These are phyloP conservation scores for Epinotia bilunana DNA, from an alignment of 2,888 invertebrate species.

Conservation along the genomic window DNA sequence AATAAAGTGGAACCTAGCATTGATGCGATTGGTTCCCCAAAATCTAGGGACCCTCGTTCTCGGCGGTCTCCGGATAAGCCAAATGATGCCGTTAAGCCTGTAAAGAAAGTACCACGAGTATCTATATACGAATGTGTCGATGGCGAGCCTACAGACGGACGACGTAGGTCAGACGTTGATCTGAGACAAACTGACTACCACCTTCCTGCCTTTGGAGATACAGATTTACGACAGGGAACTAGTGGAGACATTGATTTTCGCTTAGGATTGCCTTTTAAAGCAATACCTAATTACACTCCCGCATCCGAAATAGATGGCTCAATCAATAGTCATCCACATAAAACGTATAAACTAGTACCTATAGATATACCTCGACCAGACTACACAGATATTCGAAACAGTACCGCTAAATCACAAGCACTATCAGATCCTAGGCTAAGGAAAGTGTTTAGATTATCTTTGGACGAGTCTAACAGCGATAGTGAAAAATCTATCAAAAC, in stretches of 20 bases:
- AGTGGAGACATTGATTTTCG: conserved; percentile 90
- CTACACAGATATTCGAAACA: conserved; percentile 89
- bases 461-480: conserved; percentile 86
- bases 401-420: conserved; percentile 88
- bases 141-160: conserved; percentile 80
- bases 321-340: conserved; percentile 90
- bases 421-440: conserved; percentile 90
- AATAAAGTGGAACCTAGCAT: conserved; percentile 58
- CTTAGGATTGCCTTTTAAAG: conserved; percentile 90
- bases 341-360: conserved; percentile 86
- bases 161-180: conserved; percentile 80
- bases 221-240: conserved; percentile 85
- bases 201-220: conserved; percentile 85
- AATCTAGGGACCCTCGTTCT: conserved; percentile 73
- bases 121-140: conserved; percentile 86
- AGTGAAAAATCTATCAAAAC: conserved; percentile 77
- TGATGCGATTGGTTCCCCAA: conserved; percentile 62
- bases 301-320: conserved; percentile 95
- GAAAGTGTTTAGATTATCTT: conserved; percentile 88
- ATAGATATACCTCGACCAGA: conserved; percentile 90
- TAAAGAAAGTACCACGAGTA: conserved; percentile 69
- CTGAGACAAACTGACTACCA: conserved; percentile 81
- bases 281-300: conserved; percentile 91
- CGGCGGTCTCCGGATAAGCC: conserved; percentile 72
- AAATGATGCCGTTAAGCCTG: conserved; percentile 57